These are phyloP conservation scores for Scaptodrosophila latifasciaeformis DNA, from an alignment of 2,888 invertebrate genomes.

Conservation along the genomic window DNA sequence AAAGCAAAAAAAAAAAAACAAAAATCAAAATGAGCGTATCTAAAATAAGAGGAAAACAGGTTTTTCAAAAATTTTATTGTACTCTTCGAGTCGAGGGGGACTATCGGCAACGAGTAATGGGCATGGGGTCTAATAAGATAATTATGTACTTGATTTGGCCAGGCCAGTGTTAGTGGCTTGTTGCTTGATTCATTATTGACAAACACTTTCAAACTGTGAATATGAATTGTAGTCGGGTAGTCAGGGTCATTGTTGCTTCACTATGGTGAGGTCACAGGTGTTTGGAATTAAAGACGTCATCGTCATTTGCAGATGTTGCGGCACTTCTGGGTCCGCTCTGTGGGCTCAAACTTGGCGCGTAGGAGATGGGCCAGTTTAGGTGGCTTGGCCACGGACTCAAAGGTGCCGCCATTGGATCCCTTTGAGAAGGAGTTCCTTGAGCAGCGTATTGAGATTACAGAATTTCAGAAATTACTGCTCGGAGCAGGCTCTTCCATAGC, in stretches of 20 bases:
- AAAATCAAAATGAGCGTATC: not conserved
- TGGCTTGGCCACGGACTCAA: constrained; percentile 16
- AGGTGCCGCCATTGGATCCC: constrained; percentile 61
- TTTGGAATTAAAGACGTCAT: constrained; percentile 8
- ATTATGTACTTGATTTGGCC: too few relatives aligned
- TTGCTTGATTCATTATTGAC: not conserved
- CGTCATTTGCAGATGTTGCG: constrained; percentile 35
- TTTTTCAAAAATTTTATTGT: too few relatives aligned
- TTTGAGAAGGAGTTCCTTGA: constrained; percentile 80
- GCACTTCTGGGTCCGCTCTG: constrained; percentile 26
- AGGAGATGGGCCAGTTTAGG: constrained; percentile 11
- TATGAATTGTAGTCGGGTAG: not conserved
- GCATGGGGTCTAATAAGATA: too few relatives aligned
- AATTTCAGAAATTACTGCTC: constrained; percentile 86
- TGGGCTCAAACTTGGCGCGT: constrained; percentile 13
- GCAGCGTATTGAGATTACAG: constrained; percentile 80
- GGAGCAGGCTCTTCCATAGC: constrained; percentile 91
- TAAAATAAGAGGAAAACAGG: not conserved
- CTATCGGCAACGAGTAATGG: too few relatives aligned
- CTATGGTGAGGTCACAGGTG: constrained; percentile 43
- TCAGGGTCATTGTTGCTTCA: constrained; percentile 41
- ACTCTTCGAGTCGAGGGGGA: too few relatives aligned
- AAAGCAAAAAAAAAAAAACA: too few relatives aligned
- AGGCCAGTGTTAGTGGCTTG: too few relatives aligned
- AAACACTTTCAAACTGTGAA: not conserved